Percentiles rank a stretch among this genome's conserved stretches.
phyloP scores from a whole-genome alignment of 2,113 vertebrate genomes.

The Neolamprologus sp. region DNA sequence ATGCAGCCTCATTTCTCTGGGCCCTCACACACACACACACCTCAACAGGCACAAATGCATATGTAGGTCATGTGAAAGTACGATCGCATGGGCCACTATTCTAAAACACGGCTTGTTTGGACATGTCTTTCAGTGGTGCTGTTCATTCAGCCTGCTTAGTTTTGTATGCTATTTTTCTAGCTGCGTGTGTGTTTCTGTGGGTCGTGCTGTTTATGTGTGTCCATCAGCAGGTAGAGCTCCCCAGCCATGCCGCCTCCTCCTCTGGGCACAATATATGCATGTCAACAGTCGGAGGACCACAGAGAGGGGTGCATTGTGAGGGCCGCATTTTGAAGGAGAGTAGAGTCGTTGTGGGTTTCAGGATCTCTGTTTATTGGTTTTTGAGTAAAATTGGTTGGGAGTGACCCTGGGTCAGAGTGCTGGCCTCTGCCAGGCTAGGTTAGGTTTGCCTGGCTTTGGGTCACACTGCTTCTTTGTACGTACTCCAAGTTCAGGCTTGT shows the following conservation, averaged over 20 bases:
- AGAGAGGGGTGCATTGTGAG: constrained; percentile 23
- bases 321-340: constrained; percentile 5
- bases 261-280: constrained; percentile 19
- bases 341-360: constrained; percentile 23
- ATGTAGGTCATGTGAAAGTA: constrained; percentile 18
- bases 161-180: constrained; percentile 42
- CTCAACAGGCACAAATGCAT: neutral
- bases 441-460: constrained; percentile 9
- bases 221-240: constrained; percentile 50
- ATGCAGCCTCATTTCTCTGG: constrained; percentile 15
- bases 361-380: constrained; percentile 55
- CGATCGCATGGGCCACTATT: neutral
- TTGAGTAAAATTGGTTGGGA: constrained; percentile 22
- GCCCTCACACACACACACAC: neutral
- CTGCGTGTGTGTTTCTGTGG: constrained; percentile 41
- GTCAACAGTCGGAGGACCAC: neutral
- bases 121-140: constrained; percentile 51
- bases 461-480: constrained; percentile 55
- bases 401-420: constrained; percentile 49
- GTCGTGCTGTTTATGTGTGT: constrained; percentile 52
- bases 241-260: neutral
- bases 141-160: constrained; percentile 1
- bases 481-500: neutral
- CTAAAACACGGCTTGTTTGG: constrained; percentile 44
- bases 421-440: constrained; percentile 14